Base-by-base conservation (phyloP, 2,797 vertebrate genomes). In the Gymnoscopelus microlampas region DNA sequence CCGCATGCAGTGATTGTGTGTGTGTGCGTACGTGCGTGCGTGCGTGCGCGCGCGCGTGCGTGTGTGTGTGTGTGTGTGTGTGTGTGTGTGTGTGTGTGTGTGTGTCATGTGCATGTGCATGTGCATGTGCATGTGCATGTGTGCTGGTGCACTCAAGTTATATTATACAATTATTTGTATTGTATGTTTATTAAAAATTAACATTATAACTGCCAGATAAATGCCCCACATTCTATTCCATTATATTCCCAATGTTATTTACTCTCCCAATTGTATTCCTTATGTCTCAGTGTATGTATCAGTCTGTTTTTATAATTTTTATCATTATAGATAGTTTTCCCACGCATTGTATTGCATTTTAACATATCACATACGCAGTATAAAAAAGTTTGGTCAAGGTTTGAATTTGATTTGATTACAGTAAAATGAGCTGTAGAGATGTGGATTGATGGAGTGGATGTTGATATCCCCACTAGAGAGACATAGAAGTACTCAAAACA, bases 401-500 rank as follows among this genome's bases (percentile, higher is more conserved):
- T 35, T 35, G 39, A 44, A 44, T 44, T 44, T 44, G 39, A 44
- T 44, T 44, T 10, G 39, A 44, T 44, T 44, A 2, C 39, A 9
- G 39, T 39, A 2, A 39, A 44, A 44, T 44, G 59, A 50, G 23
- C 35, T 50, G 48, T 13, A 29, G 60, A 29, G 68, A 47, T 47
- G 24, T 50, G 24, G 56, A 11, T 55, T 39, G 63, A 32, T 63
- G 47, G 32, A 66, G 32, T 44, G 56, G 54, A 19, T 54, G 47
- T 63, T 60, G 71, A 71, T 56, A 53, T 54, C 53, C 66, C 54
- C 53, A 50, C 19, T 13, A 51, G 12, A 35, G 19, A 13, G 48
- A 69, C 60, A 71, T 7, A 63, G 50, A 71, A 65, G 63, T 12
- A 70, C 14, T 57, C 80, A 67, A 68, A 68, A 69, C 65, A 65